Evolutionary conservation across 2,797 vertebrate species (phyloP).

Genomic region (Glyptemys insculpta): DNA sequence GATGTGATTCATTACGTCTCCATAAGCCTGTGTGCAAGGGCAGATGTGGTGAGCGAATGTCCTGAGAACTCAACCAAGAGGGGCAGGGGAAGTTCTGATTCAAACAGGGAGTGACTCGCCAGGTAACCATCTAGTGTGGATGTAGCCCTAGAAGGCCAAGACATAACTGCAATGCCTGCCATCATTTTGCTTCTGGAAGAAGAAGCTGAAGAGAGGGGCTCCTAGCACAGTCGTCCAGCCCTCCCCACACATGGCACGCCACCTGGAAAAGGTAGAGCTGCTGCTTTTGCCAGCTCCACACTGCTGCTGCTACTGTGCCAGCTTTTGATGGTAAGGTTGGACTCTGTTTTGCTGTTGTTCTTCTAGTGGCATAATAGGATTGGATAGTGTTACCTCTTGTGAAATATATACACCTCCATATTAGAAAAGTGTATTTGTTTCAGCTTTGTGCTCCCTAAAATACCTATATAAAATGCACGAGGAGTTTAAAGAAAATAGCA

Average conservation of each 20-base stretch:
- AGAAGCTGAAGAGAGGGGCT: neutral
- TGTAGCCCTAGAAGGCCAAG: neutral
- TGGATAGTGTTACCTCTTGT: slow-evolving; percentile 42
- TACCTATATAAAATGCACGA: slow-evolving; percentile 19
- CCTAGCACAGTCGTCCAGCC: neutral
- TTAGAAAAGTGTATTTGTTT: slow-evolving; percentile 59
- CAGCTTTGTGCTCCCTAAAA: slow-evolving; percentile 53
- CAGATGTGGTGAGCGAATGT: slow-evolving; percentile 30
- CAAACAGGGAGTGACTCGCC: neutral
- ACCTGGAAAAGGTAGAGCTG: slow-evolving; percentile 8
- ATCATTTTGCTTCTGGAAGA: neutral
- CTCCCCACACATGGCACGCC: neutral
- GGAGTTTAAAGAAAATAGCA: slow-evolving; percentile 48
- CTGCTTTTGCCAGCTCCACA: neutral
- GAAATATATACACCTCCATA: slow-evolving; percentile 22
- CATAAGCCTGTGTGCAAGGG: slow-evolving; percentile 9
- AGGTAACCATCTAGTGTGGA: neutral
- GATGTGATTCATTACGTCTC: slow-evolving; percentile 30
- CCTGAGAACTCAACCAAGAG: slow-evolving; percentile 4
- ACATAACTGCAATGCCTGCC: no score
- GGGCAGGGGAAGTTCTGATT: slow-evolving; percentile 4
- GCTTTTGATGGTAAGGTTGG: neutral
- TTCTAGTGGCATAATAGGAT: slow-evolving; percentile 28
- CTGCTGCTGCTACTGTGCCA: neutral
- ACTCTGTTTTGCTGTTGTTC: neutral